Evolutionary conservation across 2,797 vertebrate genomes (phyloP), one percentile per base, ranked within the genome.

Genomic region (Mionectes olivaceus): DNA sequence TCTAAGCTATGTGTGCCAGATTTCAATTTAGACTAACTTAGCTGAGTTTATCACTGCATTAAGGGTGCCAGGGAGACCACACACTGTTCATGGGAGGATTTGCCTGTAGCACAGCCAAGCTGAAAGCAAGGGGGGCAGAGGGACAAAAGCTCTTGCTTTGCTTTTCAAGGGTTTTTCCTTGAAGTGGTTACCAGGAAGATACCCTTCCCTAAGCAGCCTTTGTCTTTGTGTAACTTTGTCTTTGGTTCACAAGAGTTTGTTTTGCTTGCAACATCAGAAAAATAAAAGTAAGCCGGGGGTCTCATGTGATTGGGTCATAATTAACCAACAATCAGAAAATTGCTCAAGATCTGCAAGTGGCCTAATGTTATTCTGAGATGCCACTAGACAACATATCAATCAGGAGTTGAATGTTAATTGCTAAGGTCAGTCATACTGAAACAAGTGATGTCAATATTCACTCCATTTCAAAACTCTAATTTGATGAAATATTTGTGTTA

Each of bases 71-170:
- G 28, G 4, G 7, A 73, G 49, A 77, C 33, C 55, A 56, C 13
- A 59, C 32, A 11, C 17, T 22, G 27, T 13, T 76, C n/a, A n/a
- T 0, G 3, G 35, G 2, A 82, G 27, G 28, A 69, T 50, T 43
- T 90, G 61, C 61, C 49, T 43, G 32, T 18, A 53, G 68, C 2
- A 12, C 23, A 67, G 30, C 21, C 61, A 53, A 75, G 55, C 37
- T 1, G 1, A 61, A 68, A 71, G 12, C 18, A 32, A 59, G 6
- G 1, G 24, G 12, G 74, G 14, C 8, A 5, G 11, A 9, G 13
- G 4, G 5, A 17, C 7, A 11, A 81, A 53, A 64, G 27, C 52
- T 74, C 50, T 47, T 80, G 30, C 30, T 37, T 59, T 46, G 47
- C 37, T 74, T 33, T 81, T 7, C 3, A 50, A 88, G 16, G 6